Conservation (phyloP, 2,888 invertebrate species). For the Lissonota sp. region DNA sequence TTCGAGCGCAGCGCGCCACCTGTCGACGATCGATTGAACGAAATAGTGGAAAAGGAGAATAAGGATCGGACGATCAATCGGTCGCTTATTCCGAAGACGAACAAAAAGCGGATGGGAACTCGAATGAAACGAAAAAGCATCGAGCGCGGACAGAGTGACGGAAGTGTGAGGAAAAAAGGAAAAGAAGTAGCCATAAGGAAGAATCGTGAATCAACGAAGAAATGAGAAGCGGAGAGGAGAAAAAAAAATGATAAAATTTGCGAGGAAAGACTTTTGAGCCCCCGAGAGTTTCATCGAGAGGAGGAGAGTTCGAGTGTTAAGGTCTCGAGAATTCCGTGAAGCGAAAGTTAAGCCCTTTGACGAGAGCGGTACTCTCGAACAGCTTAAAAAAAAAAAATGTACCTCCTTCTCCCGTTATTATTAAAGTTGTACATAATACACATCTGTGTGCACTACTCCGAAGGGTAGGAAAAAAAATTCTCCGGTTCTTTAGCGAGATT, state of each 20-base stretch:
- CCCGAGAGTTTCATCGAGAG: conserved; percentile 18
- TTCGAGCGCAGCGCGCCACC: conserved; percentile 1
- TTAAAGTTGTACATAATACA: conserved; percentile 73
- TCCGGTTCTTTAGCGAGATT: conserved; percentile 18
- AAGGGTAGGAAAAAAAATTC: conserved; percentile 62
- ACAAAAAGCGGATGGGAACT: neutral
- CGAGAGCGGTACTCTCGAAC: conserved; percentile 36
- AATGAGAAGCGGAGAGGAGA: neutral
- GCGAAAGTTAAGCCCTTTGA: conserved; percentile 64
- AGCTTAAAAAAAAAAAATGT: conserved; percentile 44
- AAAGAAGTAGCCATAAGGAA: conserved; percentile 12
- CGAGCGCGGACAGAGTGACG: conserved; percentile 3
- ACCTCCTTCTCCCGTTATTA: conserved; percentile 68
- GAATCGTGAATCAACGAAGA: neutral
- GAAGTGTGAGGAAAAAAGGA: conserved; percentile 1
- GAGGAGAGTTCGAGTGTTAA: conserved; percentile 47
- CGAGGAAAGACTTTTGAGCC: conserved; percentile 26
- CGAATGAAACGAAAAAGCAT: neutral
- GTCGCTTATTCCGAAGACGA: neutral
- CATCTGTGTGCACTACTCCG: conserved; percentile 60
- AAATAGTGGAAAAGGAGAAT: conserved; percentile 28
- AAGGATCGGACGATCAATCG: conserved; percentile 34
- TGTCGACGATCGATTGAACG: neutral
- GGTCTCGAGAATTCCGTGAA: conserved; percentile 52
- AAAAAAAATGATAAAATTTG: conserved; percentile 43